Base-by-base conservation (phyloP, 2,113 vertebrate species). In the Mastomys coucha region DNA sequence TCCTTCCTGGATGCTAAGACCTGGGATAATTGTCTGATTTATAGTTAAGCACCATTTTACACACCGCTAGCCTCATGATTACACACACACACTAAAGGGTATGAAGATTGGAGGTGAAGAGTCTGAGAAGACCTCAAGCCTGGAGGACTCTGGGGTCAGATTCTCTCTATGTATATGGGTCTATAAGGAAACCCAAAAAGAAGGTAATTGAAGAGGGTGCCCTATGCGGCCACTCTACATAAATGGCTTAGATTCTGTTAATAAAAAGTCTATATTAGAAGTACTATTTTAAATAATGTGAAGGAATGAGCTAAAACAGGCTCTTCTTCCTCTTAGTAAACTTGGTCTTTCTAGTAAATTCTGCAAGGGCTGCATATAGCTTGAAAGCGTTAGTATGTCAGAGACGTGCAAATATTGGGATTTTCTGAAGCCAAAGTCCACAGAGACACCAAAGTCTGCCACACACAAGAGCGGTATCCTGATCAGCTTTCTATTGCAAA, bases 241-340 rank as follows among this genome's bases (percentile, higher is more conserved):
- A 77, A 49, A 77, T 45, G 70, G 16, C 51, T 87, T 42, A 20
- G n/a, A 76, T 72, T 82, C 84, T 88, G 17, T 96, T 94, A 86
- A 56, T 85, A 95, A 72, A 95, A 92, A 81, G 11, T 80, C 72
- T 77, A 75, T 51, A 89, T 91, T 65, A 78, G 58, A 94, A 95
- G 91, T 67, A 10, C n/a, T 82, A 91, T 86, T 76, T 95, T 86
- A 96, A 95, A 89, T 88, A 84, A 91, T 22, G 69, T 92, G 28
- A 69, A 85, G 56, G 39, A 56, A 69, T 81, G 19, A 31, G 70
- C 17, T 88, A 69, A 93, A 80, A 56, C 60, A 94, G 80, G 17
- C 22, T 49, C 7, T 76, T 93, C 19, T 75, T 88, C 2, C 26
- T 90, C 24, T 56, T 88, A 33, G 67, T 93, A 95, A 95, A 75